Percentiles rank a stretch among this genome's conserved stretches.
Conservation (phyloP, 2,797 vertebrate species). For the Tympanoctomys barrerae region DNA sequence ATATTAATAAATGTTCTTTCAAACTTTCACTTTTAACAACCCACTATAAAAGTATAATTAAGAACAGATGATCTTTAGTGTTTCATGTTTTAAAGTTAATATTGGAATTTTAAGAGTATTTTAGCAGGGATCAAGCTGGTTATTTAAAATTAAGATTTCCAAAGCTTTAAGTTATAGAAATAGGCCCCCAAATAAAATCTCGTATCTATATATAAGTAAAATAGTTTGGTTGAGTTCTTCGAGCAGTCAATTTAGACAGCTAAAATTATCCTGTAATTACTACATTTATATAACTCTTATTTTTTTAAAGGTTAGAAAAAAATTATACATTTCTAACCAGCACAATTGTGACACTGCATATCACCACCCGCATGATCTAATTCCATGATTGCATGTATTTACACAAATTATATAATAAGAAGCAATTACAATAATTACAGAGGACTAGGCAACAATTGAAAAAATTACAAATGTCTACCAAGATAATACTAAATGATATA, state of each 20-base stretch:
- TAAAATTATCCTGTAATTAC: slow-evolving; percentile 56
- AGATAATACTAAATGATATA: slow-evolving; percentile 60
- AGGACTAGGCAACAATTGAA: slow-evolving; percentile 72
- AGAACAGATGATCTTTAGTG: neutral
- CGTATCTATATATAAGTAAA: slow-evolving; percentile 40
- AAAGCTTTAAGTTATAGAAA: slow-evolving; percentile 3
- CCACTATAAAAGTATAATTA: neutral
- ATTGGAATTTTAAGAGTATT: neutral
- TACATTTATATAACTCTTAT: slow-evolving; percentile 50
- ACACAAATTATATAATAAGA: slow-evolving; percentile 71
- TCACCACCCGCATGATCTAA: slow-evolving; percentile 47
- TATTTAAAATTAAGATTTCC: slow-evolving; percentile 54
- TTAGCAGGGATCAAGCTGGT: neutral
- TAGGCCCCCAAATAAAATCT: slow-evolving; percentile 30
- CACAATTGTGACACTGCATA: slow-evolving; percentile 18
- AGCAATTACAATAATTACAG: slow-evolving; percentile 71
- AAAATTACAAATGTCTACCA: slow-evolving; percentile 68
- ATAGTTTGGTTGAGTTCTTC: slow-evolving; percentile 53
- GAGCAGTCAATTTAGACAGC: slow-evolving; percentile 48
- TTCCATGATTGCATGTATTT: slow-evolving; percentile 72
- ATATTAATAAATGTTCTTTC: neutral
- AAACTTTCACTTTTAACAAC: slow-evolving; percentile 9
- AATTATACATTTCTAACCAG: slow-evolving; percentile 67
- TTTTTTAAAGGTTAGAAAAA: slow-evolving; percentile 61
- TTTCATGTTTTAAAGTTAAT: slow-evolving; percentile 54